Percentiles rank a stretch among this genome's conserved stretches.
These are phyloP conservation scores for Chionoecetes opilio DNA, from an alignment of 1,140 invertebrate genomes.

Conservation along the genomic window DNA sequence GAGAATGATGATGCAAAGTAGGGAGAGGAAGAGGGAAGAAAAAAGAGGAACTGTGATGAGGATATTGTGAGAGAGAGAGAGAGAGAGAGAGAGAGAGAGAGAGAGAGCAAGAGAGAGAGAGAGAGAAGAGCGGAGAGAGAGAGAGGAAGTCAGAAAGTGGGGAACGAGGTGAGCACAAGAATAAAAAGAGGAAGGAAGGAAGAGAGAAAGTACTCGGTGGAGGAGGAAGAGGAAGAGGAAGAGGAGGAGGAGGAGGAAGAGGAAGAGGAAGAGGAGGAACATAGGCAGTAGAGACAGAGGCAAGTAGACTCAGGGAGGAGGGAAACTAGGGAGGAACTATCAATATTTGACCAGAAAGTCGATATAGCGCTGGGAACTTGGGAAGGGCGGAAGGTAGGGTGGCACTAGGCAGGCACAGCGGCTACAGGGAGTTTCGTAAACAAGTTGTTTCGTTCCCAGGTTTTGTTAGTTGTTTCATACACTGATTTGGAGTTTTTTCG, in stretches of 20 bases:
- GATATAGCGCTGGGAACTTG: background rate
- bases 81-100: slow-evolving; percentile 40
- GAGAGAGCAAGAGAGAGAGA: slow-evolving; percentile 17
- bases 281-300: background rate
- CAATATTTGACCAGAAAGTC: slow-evolving; percentile 29
- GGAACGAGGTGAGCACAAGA: slow-evolving; percentile 4
- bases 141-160: background rate
- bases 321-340: slow-evolving; percentile 14
- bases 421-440: too few species aligned
- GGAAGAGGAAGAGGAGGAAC: background rate
- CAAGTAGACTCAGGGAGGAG: too few species aligned
- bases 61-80: background rate
- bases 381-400: background rate
- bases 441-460: too few species aligned
- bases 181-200: background rate
- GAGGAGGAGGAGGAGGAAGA: background rate
- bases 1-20: too few species aligned
- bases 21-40: background rate
- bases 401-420: slow-evolving; percentile 4
- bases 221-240: background rate
- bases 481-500: too few species aligned
- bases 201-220: slow-evolving; percentile 33
- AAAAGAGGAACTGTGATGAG: too few species aligned
- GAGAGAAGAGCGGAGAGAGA: background rate
- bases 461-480: too few species aligned